These are phyloP conservation scores for Eucera pruinosa DNA, from an alignment of 2,888 invertebrate genomes.

Conservation along the genomic window DNA sequence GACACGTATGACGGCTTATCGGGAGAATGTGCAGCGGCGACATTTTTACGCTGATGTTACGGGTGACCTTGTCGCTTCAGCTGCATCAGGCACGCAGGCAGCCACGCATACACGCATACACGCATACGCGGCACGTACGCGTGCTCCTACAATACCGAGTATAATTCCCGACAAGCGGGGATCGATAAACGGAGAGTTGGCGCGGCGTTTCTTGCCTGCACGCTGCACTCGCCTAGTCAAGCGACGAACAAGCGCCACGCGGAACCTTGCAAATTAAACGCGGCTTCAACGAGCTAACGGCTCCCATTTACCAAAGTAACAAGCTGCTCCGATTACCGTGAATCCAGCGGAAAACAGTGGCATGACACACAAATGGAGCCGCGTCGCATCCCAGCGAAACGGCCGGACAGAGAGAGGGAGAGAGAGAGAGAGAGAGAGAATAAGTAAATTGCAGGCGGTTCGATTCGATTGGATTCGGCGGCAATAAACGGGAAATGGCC, in stretches of 20 bases:
- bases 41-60: constrained; percentile 43
- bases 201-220: constrained; percentile 1
- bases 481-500: constrained; percentile 68
- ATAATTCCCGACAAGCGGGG: constrained; percentile 5
- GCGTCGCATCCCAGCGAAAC: too few species aligned
- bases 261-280: not conserved
- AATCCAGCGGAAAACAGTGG: not conserved
- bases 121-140: constrained; percentile 1
- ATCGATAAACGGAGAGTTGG: constrained; percentile 45
- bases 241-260: not conserved
- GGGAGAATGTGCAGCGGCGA: constrained; percentile 38
- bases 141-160: constrained; percentile 10
- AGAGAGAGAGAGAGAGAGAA: constrained; percentile 4
- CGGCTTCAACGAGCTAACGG: not conserved
- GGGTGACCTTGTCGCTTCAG: constrained; percentile 56
- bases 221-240: not conserved
- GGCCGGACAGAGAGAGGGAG: too few species aligned
- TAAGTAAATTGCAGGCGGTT: constrained; percentile 67
- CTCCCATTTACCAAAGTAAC: not conserved
- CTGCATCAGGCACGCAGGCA: constrained; percentile 36
- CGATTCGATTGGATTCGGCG: constrained; percentile 63
- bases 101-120: not conserved
- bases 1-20: constrained; percentile 54
- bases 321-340: not conserved
- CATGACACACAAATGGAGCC: constrained; percentile 16